Evolutionary conservation across 2,113 vertebrate genomes (phyloP), one percentile per base, ranked within the genome.

Genomic region (Pelecanus crispus): DNA sequence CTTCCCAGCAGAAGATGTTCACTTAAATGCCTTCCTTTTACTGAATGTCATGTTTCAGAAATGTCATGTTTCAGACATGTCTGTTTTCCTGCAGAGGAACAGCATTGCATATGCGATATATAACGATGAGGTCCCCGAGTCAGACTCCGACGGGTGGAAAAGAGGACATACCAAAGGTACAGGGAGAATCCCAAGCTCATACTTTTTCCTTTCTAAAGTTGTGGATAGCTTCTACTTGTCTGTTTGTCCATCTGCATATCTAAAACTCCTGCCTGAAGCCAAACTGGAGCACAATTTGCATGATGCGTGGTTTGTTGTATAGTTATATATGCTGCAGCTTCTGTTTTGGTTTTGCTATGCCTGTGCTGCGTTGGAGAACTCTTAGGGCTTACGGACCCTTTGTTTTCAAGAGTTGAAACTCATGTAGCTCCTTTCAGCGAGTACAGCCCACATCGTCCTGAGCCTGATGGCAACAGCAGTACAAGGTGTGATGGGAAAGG

Each of bases 101-200:
- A 97, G 53, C 88, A 97, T 97, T 38, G 99, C 97, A 16, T 99
- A 99, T 49, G 95, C 96, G 0, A 95, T 99, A 34, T 99, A 99
- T 97, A 99, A 99, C 2, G 99, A 99, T n/a, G 98, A 95, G 44
- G 89, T 96, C 49, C 99, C 99, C 38, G 97, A 96, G 7, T 82
- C 95, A 34, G 70, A 95, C 95, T 97, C 98, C n/a, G 97, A 98
- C 42, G 85, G 62, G 21, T 79, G 56, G 17, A 97, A 98, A 82
- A 96, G 96, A 59, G 99, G 99, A 95, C 99, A 99, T 89, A 98
- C 98, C 58, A 99, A 99, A 99, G 99, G 99, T 99, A 97, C 29
- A 63, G 40, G 25, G 19, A 75, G 32, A 47, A 29, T 66, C 52
- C 68, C 50, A 63, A 86, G 31, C 55, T 66, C 25, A 50, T 73